Evolutionary conservation across 2,888 invertebrate species (phyloP).

Genomic region (Colostygia pectinataria): DNA sequence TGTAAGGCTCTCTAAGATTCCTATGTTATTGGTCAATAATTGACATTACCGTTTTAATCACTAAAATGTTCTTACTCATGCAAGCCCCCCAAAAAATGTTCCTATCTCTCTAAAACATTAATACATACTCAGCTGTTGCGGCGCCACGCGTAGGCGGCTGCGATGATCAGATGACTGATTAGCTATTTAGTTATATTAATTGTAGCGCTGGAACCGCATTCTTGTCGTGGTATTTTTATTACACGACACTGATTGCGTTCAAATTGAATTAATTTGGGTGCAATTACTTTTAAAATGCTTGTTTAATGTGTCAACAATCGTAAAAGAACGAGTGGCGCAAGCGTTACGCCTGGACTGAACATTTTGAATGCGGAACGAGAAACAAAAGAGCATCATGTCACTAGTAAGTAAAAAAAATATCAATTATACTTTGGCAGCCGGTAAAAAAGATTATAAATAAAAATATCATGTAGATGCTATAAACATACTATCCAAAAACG

Average conservation of each 20-base stretch:
- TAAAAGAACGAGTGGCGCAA: background rate
- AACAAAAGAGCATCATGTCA: no score
- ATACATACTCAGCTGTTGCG: slow-evolving; percentile 34
- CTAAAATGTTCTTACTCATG: no score
- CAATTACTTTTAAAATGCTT: slow-evolving; percentile 15
- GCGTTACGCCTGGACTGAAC: no score
- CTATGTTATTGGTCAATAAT: no score
- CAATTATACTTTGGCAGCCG: no score
- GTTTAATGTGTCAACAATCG: slow-evolving; percentile 8
- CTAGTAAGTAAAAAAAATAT: no score
- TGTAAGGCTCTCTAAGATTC: no score
- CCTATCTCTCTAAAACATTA: slow-evolving; percentile 4
- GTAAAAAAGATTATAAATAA: no score
- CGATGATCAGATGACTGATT: slow-evolving; percentile 77
- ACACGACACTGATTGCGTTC: slow-evolving; percentile 30
- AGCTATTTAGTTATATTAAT: slow-evolving; percentile 75
- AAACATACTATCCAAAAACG: no score
- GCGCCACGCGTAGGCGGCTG: slow-evolving; percentile 70
- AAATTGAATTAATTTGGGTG: slow-evolving; percentile 25
- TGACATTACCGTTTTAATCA: no score
- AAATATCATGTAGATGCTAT: no score
- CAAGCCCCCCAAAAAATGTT: background rate
- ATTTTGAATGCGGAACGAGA: no score
- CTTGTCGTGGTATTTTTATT: slow-evolving; percentile 56
- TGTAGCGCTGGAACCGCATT: slow-evolving; percentile 63